These are phyloP conservation scores for Ancistrus triradiatus DNA, from an alignment of 2,113 vertebrate genomes.

Conservation along the genomic window DNA sequence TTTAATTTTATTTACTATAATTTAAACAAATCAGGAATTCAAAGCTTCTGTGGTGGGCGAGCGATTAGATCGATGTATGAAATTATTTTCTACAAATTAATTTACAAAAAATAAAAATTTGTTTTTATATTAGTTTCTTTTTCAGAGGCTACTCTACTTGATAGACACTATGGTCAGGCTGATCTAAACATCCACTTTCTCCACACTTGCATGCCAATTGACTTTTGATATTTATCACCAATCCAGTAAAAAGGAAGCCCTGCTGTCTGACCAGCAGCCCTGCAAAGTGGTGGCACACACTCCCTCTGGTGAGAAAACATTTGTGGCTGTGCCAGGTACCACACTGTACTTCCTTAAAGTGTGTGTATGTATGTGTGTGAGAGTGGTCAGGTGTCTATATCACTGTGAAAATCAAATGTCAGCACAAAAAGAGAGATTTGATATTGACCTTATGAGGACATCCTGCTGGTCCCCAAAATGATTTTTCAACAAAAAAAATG, in stretches of 20 bases:
- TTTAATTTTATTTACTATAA: neutral
- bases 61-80: too few relatives aligned
- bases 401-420: too few relatives aligned
- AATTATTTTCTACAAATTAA: too few relatives aligned
- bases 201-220: constrained; percentile 15
- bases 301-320: constrained; percentile 49
- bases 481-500: too few relatives aligned
- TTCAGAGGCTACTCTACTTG: neutral
- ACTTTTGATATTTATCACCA: constrained; percentile 19
- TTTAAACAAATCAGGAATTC: too few relatives aligned
- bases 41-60: too few relatives aligned
- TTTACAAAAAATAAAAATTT: neutral
- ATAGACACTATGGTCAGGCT: neutral
- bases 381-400: neutral
- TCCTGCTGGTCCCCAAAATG: too few relatives aligned
- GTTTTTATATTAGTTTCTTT: neutral
- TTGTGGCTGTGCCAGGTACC: constrained; percentile 38
- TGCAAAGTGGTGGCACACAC: constrained; percentile 5
- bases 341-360: constrained; percentile 50
- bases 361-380: neutral
- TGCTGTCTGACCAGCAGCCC: constrained; percentile 27
- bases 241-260: constrained; percentile 18
- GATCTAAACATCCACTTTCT: neutral
- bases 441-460: too few relatives aligned
- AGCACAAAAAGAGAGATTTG: too few relatives aligned